A percentile compares a stretch with the other conserved stretches of the same genome.
phyloP scores from a whole-genome alignment of 2,888 invertebrate species.

The Pyrrhosoma nymphula region DNA sequence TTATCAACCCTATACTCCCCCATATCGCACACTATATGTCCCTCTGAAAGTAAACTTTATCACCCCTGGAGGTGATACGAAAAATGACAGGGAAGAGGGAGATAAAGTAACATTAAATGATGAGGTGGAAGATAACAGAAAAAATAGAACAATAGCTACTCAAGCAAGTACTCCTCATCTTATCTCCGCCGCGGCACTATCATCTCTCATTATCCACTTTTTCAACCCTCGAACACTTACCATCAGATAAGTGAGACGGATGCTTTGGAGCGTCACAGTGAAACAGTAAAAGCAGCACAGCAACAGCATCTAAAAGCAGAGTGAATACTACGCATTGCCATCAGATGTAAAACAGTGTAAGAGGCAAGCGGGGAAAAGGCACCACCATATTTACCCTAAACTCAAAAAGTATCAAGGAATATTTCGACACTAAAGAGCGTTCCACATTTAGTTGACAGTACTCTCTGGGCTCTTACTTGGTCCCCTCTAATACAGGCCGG shows the following conservation, averaged over 20 bases:
- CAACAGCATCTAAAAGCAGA: no score
- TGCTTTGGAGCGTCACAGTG: background rate
- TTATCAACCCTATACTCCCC: background rate
- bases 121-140: background rate
- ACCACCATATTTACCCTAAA: no score
- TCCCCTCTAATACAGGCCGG: no score
- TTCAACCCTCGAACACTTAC: background rate
- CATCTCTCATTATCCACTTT: background rate
- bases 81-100: background rate
- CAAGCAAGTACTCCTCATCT: background rate
- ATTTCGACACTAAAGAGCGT: no score
- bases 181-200: background rate
- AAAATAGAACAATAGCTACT: background rate
- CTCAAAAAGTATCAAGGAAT: no score
- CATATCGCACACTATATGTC: background rate
- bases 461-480: no score
- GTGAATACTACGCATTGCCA: no score
- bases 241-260: background rate
- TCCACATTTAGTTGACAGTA: no score
- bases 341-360: no score
- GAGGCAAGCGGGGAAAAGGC: no score
- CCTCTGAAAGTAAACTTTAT: background rate
- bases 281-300: no score
- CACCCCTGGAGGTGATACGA: background rate
- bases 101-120: background rate